A percentile compares a stretch with the other conserved stretches of the same genome.
phyloP scores from a whole-genome alignment of 2,113 vertebrate genomes.

The Microtus richardsoni region DNA sequence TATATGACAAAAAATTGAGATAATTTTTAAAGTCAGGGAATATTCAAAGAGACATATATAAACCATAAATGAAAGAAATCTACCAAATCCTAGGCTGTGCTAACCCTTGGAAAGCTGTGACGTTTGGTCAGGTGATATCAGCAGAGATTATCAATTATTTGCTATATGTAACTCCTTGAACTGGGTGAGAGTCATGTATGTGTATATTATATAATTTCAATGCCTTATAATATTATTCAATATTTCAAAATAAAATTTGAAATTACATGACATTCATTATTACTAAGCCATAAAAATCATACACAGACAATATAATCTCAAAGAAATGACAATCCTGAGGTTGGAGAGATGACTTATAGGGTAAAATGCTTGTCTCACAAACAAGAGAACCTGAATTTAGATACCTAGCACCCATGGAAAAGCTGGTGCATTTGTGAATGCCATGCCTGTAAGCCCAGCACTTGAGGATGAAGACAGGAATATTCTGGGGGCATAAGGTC shows the following conservation, averaged over 20 bases:
- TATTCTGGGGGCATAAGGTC: too few species aligned
- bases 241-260: conserved; percentile 47
- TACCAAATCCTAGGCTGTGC: not conserved
- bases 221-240: not conserved
- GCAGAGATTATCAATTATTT: not conserved
- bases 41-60: conserved; percentile 27
- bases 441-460: not conserved
- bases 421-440: not conserved
- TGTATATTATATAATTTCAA: not conserved
- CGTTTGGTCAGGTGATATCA: conserved; percentile 16
- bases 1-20: not conserved
- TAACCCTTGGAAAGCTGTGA: not conserved
- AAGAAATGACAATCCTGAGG: not conserved
- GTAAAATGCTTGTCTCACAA: not conserved
- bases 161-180: not conserved
- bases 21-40: not conserved
- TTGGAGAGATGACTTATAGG: not conserved
- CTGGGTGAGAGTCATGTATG: not conserved
- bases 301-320: conserved; percentile 16
- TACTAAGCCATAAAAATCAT: not conserved
- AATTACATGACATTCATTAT: not conserved
- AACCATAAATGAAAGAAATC: conserved; percentile 45
- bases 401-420: not conserved
- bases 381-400: not conserved
- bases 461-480: not conserved